Base-by-base conservation (phyloP, 2,797 vertebrate genomes). In the Trematomus bernacchii region DNA sequence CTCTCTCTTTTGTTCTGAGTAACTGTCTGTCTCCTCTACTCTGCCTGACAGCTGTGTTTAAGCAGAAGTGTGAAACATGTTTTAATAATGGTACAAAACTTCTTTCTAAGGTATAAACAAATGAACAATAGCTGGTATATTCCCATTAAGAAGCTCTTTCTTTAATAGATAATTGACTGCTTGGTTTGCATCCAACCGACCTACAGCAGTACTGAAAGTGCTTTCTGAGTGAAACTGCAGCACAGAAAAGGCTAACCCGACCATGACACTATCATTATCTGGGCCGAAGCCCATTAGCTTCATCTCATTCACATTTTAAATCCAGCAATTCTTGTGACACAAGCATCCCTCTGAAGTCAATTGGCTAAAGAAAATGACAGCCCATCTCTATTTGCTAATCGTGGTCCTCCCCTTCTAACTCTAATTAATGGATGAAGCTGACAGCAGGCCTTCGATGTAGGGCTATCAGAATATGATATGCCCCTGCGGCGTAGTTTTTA, bases 381-480 rank as follows among this genome's bases (percentile, higher is more conserved):
- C 33, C 27, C 69, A 69, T 83, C 60, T 77, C 62, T 55, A 42
- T 79, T 75, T 82, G 60, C 21, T 59, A 73, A 74, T 76, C 62
- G 61, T 27, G 47, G 23, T 37, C 58, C 55, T 74, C 71, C 77
- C 52, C 73, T 83, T 85, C 27, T 9, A 19, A 11, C 44, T 53
- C 48, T 87, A 88, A 86, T 90, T 79, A 90, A 81, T 77, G 60
- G 54, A 74, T 80, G 71, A 86, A 82, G 48, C 77, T 76, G 79
- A 79, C 80, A 77, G 77, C 57, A 44, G 73, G 42, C 23, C 62
- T 85, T 90, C 87, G 80, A 88, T 82, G 78, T 72, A 37, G 37
- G 64, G 60, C 84, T 77, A 77, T 82, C 62, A 77, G 71, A 71
- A 76, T 77, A 73, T 71, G 84, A 86, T 81, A 63, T 73, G 48